Conservation (phyloP, 2,113 vertebrate species). For the Pterocles orientalis region DNA sequence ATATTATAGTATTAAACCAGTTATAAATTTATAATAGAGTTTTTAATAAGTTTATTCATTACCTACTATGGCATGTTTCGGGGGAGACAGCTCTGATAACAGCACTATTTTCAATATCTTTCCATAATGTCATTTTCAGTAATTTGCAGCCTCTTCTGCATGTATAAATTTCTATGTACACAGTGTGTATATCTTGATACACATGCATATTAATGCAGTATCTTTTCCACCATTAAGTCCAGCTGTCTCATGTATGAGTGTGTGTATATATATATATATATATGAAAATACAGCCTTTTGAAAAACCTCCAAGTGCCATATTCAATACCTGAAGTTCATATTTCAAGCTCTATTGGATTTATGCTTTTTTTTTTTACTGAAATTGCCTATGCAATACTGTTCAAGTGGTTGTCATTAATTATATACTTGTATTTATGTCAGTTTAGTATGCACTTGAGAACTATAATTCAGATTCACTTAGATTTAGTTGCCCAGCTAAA, state of each 20-base stretch:
- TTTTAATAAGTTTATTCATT: not conserved
- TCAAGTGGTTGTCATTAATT: conserved; percentile 30
- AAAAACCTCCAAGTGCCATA: not conserved
- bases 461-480: conserved; percentile 5
- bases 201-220: not conserved
- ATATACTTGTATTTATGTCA: conserved; percentile 12
- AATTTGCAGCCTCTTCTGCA: not conserved
- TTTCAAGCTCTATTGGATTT: not conserved
- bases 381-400: not conserved
- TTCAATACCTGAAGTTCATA: not conserved
- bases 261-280: too few relatives aligned
- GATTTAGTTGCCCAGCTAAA: not conserved
- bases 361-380: not conserved
- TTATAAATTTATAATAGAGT: not conserved
- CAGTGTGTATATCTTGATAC: not conserved
- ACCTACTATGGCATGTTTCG: not conserved
- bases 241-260: not conserved
- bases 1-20: not conserved
- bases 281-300: not conserved
- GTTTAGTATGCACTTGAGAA: conserved; percentile 33
- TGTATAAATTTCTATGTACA: not conserved
- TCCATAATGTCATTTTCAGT: not conserved
- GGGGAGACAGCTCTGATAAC: not conserved
- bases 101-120: not conserved
- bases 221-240: not conserved